phyloP scores from a whole-genome alignment of 2,888 invertebrate species.

The Auanema sp. region DNA sequence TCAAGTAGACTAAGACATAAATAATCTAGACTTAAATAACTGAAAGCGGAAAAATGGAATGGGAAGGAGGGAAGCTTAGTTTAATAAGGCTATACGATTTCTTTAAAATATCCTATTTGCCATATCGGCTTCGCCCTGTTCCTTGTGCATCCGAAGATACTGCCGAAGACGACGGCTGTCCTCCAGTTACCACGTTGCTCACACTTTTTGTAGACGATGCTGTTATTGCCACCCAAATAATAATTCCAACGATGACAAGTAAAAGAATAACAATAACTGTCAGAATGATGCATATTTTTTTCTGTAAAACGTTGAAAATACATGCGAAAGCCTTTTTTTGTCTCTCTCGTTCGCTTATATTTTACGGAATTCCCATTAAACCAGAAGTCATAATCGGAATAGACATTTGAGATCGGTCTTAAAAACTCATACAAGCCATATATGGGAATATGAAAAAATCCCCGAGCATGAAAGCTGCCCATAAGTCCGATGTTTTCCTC shows the following conservation, averaged over 20 bases:
- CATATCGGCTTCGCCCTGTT: not conserved
- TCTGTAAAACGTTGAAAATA: constrained; percentile 43
- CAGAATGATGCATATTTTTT: constrained; percentile 58
- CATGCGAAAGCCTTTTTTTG: no score
- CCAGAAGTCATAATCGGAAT: no score
- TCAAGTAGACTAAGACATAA: no score
- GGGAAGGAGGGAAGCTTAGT: not conserved
- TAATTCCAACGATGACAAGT: constrained; percentile 65
- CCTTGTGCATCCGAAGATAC: constrained; percentile 1
- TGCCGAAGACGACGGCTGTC: not conserved
- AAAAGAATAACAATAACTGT: constrained; percentile 50
- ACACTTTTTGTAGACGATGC: constrained; percentile 24
- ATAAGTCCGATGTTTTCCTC: no score
- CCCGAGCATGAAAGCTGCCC: no score
- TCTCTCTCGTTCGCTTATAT: no score
- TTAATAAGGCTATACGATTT: constrained; percentile 1
- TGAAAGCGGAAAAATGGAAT: constrained; percentile 24
- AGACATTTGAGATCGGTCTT: no score
- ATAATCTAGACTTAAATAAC: constrained; percentile 7
- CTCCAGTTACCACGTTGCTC: not conserved
- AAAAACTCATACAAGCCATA: no score
- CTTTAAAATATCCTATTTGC: not conserved
- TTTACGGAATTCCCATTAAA: no score
- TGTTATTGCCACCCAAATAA: constrained; percentile 63
- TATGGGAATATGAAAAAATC: no score